phyloP scores from a whole-genome alignment of 1,140 invertebrate genomes.

The Mycetomoellerius zeteki region DNA sequence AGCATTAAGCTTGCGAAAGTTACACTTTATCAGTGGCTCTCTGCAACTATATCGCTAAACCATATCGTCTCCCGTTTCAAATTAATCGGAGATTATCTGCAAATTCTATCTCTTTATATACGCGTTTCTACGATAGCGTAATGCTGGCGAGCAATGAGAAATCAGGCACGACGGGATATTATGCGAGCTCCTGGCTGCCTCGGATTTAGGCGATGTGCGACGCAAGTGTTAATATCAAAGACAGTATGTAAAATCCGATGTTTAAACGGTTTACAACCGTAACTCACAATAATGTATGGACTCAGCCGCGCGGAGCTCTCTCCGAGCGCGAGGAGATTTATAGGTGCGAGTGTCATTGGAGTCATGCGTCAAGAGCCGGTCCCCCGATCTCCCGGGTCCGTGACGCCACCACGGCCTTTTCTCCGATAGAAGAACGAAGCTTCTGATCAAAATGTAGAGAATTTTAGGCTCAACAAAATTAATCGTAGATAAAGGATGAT shows the following conservation, averaged over 20 bases:
- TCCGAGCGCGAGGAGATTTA: constrained; percentile 82
- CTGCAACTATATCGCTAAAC: neutral
- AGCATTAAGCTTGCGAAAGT: neutral
- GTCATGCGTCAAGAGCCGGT: constrained; percentile 81
- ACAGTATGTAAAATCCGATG: constrained; percentile 86
- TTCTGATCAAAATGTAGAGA: no score
- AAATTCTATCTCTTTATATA: neutral
- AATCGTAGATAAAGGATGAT: no score
- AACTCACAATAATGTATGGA: constrained; percentile 86
- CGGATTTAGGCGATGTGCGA: constrained; percentile 76
- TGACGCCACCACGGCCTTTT: neutral
- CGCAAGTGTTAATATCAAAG: constrained; percentile 84
- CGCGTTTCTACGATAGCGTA: neutral
- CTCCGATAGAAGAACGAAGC: constrained; percentile 44
- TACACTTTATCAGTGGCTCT: neutral
- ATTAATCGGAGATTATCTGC: constrained; percentile 46
- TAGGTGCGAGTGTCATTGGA: constrained; percentile 85
- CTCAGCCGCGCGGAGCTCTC: constrained; percentile 78
- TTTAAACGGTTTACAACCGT: constrained; percentile 86
- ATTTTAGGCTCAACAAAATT: no score
- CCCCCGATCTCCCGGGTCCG: constrained; percentile 31
- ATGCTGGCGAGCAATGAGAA: neutral
- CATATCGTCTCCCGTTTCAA: neutral
- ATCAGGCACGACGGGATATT: constrained; percentile 23
- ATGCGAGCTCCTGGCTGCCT: constrained; percentile 52